phyloP scores from a whole-genome alignment of 2,797 vertebrate species.

The Microchirus variegatus region DNA sequence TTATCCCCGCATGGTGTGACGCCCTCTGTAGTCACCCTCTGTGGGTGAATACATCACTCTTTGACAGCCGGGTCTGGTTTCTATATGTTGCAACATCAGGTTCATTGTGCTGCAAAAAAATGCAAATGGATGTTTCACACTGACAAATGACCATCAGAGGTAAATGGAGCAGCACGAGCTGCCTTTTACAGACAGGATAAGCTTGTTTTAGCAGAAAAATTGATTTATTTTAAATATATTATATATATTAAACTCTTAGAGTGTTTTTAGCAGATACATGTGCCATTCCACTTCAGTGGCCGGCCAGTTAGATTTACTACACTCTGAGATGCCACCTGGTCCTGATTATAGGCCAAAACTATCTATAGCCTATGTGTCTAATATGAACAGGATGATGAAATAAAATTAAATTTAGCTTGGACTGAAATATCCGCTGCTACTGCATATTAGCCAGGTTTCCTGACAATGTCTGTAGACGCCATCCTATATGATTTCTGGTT shows the following conservation, averaged over 20 bases:
- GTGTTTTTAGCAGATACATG: constrained; percentile 3
- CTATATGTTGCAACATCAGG: neutral
- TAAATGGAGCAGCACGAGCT: neutral
- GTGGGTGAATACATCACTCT: constrained; percentile 12
- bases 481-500: too few relatives aligned
- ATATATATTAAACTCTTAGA: neutral
- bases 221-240: neutral
- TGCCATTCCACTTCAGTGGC: constrained; percentile 17
- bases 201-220: neutral
- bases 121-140: neutral
- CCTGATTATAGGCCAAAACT: constrained; percentile 42
- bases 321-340: constrained; percentile 62
- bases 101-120: constrained; percentile 6
- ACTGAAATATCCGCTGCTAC: too few relatives aligned
- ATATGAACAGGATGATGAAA: neutral
- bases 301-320: constrained; percentile 24
- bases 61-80: constrained; percentile 21
- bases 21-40: constrained; percentile 33
- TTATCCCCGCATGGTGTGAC: constrained; percentile 13
- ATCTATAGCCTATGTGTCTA: constrained; percentile 51
- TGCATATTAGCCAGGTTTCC: too few relatives aligned
- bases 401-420: neutral
- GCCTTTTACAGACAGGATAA: neutral
- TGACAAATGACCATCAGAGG: neutral
- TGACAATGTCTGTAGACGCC: neutral